Percentiles rank a stretch among this genome's conserved stretches.
phyloP scores from a whole-genome alignment of 2,888 invertebrate species.

The Phorcus lineatus region DNA sequence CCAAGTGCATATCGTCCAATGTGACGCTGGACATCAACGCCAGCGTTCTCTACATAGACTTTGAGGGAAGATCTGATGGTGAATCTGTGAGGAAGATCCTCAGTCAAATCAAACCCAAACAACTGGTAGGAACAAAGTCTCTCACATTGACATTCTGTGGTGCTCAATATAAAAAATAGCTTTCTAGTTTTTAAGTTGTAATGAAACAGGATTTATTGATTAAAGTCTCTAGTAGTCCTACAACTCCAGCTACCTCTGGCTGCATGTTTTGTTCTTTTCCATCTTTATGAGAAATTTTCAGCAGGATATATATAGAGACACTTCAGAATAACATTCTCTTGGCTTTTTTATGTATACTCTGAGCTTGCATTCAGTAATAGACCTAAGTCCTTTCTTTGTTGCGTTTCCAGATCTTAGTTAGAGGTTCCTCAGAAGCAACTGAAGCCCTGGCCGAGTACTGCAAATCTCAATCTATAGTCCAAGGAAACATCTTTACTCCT shows the following conservation, averaged over 20 bases:
- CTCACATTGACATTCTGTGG: background rate
- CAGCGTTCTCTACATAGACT: constrained; percentile 94
- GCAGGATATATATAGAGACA: too few relatives aligned
- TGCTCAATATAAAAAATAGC: too few relatives aligned
- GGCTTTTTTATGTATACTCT: too few relatives aligned
- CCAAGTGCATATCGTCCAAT: constrained; percentile 88
- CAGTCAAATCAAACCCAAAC: constrained; percentile 83
- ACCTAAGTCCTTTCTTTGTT: background rate
- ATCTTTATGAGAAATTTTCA: background rate
- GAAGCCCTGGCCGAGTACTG: constrained; percentile 83
- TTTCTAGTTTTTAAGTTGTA: background rate
- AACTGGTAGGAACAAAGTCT: constrained; percentile 77
- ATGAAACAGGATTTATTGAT: background rate
- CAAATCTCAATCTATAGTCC: constrained; percentile 79
- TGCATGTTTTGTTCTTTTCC: background rate
- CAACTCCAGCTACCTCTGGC: background rate
- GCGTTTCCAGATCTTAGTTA: constrained; percentile 80
- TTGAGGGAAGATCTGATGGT: constrained; percentile 88
- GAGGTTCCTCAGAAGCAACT: constrained; percentile 84
- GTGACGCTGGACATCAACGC: constrained; percentile 88
- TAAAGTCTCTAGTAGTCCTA: background rate
- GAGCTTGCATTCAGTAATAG: too few relatives aligned
- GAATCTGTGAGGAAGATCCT: constrained; percentile 84
- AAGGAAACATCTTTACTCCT: constrained; percentile 87
- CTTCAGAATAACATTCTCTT: too few relatives aligned